These are phyloP conservation scores for Eurytoma adleriae DNA, from an alignment of 2,888 invertebrate genomes.

Conservation along the genomic window DNA sequence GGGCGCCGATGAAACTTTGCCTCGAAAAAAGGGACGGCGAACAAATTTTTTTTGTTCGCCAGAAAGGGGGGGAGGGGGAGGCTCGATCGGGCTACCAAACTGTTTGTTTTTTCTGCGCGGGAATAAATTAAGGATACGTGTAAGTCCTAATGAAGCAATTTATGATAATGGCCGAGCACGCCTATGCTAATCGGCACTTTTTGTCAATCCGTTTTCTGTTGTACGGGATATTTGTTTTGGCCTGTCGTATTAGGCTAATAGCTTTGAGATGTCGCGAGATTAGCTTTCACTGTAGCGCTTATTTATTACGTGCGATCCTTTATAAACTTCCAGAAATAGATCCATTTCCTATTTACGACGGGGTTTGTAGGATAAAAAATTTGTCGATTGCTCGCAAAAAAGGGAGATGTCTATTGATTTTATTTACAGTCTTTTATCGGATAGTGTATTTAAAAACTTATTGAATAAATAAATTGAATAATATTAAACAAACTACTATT, in stretches of 20 bases:
- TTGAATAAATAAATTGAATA: no score
- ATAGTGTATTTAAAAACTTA: no score
- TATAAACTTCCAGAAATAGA: no score
- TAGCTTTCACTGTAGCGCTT: not conserved
- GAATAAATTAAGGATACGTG: constrained; percentile 33
- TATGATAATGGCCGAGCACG: constrained; percentile 23
- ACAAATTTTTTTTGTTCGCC: not conserved
- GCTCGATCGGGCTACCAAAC: not conserved
- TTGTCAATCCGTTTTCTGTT: not conserved
- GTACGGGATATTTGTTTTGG: not conserved
- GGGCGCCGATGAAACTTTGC: not conserved
- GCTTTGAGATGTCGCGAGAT: constrained; percentile 9
- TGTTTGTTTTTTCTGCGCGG: not conserved
- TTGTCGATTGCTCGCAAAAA: no score
- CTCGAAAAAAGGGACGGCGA: not conserved
- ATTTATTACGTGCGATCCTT: no score
- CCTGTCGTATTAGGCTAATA: not conserved
- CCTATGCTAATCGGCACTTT: constrained; percentile 11
- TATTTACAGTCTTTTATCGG: no score
- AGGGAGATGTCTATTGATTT: no score
- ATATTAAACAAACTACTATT: no score
- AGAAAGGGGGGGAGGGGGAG: not conserved
- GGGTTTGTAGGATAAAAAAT: no score
- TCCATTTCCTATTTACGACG: no score
- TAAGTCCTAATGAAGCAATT: constrained; percentile 27